These are phyloP conservation scores for Philereme vetulata DNA, from an alignment of 2,888 invertebrate species.

Conservation along the genomic window DNA sequence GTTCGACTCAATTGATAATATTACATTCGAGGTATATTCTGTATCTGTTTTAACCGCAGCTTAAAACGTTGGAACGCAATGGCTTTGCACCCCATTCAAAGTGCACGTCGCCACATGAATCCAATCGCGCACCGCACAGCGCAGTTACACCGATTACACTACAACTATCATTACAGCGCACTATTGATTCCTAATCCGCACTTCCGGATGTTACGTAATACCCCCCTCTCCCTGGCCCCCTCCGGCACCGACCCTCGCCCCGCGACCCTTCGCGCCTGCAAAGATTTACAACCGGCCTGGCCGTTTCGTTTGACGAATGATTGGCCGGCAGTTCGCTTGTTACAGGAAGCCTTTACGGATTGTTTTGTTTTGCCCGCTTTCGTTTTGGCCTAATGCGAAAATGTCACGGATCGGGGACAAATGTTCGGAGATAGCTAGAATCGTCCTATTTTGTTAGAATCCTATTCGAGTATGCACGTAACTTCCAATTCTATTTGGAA, in stretches of 20 bases:
- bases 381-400: slow-evolving; percentile 41
- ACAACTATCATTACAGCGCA: slow-evolving; percentile 82
- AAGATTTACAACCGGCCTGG: slow-evolving; percentile 75
- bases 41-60: neutral
- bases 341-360: slow-evolving; percentile 61
- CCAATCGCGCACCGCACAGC: slow-evolving; percentile 66
- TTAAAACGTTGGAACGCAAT: neutral
- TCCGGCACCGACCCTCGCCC: slow-evolving; percentile 35
- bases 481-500: slow-evolving; percentile 16
- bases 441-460: slow-evolving; percentile 21
- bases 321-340: slow-evolving; percentile 69
- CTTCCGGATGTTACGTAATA: slow-evolving; percentile 82
- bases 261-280: slow-evolving; percentile 48
- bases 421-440: slow-evolving; percentile 39
- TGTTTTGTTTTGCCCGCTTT: slow-evolving; percentile 61
- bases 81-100: slow-evolving; percentile 9
- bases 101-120: slow-evolving; percentile 14
- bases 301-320: slow-evolving; percentile 76
- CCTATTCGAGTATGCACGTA: slow-evolving; percentile 11
- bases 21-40: neutral
- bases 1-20: no score
- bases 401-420: slow-evolving; percentile 42
- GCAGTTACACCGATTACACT: slow-evolving; percentile 73
- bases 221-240: slow-evolving; percentile 39
- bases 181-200: slow-evolving; percentile 85